phyloP scores from a whole-genome alignment of 1,140 invertebrate species.

The Orchesella cincta region DNA sequence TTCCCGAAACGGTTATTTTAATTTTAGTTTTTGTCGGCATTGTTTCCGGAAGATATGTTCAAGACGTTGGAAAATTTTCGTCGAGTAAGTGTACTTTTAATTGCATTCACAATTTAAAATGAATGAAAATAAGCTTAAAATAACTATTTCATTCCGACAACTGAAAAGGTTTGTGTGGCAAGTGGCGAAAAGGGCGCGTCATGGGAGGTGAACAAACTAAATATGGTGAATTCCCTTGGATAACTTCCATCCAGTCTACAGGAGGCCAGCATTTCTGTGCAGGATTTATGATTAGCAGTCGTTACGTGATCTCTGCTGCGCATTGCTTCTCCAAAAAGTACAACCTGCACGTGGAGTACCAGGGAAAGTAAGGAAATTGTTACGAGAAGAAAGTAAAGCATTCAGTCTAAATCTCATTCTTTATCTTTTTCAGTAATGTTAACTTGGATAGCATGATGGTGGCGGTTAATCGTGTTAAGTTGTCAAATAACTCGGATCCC shows the following conservation, averaged over 20 bases:
- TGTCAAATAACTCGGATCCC: not conserved
- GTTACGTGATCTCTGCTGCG: slow-evolving; percentile 28
- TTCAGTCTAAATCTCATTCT: not conserved
- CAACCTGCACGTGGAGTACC: not conserved
- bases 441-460: not conserved
- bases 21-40: no score
- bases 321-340: slow-evolving; percentile 30
- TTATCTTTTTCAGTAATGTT: not conserved
- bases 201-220: slow-evolving; percentile 31
- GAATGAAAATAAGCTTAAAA: no score
- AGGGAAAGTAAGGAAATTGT: no score
- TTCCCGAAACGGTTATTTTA: no score
- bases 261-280: slow-evolving; percentile 35
- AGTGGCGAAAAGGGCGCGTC: slow-evolving; percentile 8
- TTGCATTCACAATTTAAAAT: no score
- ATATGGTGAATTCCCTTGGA: slow-evolving; percentile 36
- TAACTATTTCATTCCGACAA: no score
- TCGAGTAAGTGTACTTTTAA: no score
- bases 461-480: not conserved
- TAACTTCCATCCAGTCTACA: slow-evolving; percentile 32
- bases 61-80: no score
- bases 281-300: slow-evolving; percentile 11
- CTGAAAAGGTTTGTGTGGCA: not conserved
- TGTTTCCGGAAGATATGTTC: no score
- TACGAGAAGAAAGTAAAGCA: not conserved